Percentiles rank a stretch among this genome's conserved stretches.
Evolutionary conservation across 1,140 invertebrate genomes (phyloP).

Genomic region (Anthonomus grandis): DNA sequence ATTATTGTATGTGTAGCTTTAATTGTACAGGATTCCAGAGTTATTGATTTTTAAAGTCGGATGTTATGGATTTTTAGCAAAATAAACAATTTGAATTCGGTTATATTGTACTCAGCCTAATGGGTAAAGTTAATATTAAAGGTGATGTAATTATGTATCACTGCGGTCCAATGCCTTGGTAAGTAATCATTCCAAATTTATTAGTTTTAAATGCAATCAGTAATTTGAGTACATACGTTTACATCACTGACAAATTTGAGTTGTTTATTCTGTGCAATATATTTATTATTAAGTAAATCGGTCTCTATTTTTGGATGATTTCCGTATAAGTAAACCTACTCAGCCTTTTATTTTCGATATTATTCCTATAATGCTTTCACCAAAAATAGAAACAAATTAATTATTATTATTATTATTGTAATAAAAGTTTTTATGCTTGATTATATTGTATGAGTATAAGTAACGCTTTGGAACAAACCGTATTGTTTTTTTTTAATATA

Average conservation of each 20-base stretch:
- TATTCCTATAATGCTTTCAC: background rate
- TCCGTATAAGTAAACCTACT: background rate
- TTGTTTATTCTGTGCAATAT: conserved; percentile 31
- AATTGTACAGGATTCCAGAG: conserved; percentile 47
- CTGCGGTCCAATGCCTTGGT: too few species aligned
- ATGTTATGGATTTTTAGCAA: conserved; percentile 5
- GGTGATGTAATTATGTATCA: too few species aligned
- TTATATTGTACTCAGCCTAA: too few species aligned
- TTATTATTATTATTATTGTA: too few species aligned
- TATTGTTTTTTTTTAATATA: too few species aligned
- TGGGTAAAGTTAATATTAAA: too few species aligned
- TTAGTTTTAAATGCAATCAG: too few species aligned
- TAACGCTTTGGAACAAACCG: too few species aligned
- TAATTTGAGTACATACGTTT: too few species aligned
- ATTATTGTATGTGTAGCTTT: conserved; percentile 47
- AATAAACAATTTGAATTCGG: conserved; percentile 27
- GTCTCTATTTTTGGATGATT: conserved; percentile 21
- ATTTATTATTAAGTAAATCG: conserved; percentile 9
- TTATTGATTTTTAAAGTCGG: conserved; percentile 23
- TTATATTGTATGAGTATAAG: too few species aligned
- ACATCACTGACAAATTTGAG: conserved; percentile 14
- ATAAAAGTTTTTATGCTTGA: too few species aligned
- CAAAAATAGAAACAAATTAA: conserved; percentile 26
- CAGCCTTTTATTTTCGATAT: background rate
- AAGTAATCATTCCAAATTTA: too few species aligned